A percentile compares a stretch with the other conserved stretches of the same genome.
Conservation (phyloP, 2,113 vertebrate genomes). For the Sprattus sprattus region DNA sequence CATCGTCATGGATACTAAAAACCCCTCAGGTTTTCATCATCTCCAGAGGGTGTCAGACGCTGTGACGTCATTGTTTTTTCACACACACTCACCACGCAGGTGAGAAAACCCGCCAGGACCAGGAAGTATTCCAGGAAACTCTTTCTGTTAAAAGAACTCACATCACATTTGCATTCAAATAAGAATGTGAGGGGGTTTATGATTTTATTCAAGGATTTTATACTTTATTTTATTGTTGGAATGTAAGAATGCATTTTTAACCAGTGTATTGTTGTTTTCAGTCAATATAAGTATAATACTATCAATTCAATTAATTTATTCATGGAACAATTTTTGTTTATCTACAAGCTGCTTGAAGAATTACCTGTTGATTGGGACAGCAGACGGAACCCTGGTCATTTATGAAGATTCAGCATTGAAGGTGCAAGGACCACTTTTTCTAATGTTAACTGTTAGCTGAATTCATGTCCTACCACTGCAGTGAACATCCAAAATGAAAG, state of each 20-base stretch:
- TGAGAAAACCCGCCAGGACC: slow-evolving; percentile 30
- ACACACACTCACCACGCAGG: slow-evolving; percentile 67
- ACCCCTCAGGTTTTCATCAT: slow-evolving; percentile 68
- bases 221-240: background rate
- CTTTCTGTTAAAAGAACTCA: background rate
- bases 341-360: slow-evolving; percentile 82
- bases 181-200: background rate
- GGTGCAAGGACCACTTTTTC: slow-evolving; percentile 65
- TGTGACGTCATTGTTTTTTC: slow-evolving; percentile 87
- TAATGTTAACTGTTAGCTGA: background rate
- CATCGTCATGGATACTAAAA: slow-evolving; percentile 73
- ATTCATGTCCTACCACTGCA: no score
- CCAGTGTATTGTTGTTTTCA: background rate
- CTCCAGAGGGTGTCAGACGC: slow-evolving; percentile 85
- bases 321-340: slow-evolving; percentile 50
- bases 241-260: background rate
- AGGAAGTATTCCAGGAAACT: background rate
- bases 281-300: background rate
- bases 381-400: slow-evolving; percentile 83
- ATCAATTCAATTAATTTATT: background rate
- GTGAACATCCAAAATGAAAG: no score
- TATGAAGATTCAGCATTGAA: slow-evolving; percentile 87
- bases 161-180: background rate
- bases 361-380: slow-evolving; percentile 88
- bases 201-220: background rate